These are phyloP conservation scores for Spheniscus mendiculus DNA, from an alignment of 2,113 vertebrate genomes.

Conservation along the genomic window DNA sequence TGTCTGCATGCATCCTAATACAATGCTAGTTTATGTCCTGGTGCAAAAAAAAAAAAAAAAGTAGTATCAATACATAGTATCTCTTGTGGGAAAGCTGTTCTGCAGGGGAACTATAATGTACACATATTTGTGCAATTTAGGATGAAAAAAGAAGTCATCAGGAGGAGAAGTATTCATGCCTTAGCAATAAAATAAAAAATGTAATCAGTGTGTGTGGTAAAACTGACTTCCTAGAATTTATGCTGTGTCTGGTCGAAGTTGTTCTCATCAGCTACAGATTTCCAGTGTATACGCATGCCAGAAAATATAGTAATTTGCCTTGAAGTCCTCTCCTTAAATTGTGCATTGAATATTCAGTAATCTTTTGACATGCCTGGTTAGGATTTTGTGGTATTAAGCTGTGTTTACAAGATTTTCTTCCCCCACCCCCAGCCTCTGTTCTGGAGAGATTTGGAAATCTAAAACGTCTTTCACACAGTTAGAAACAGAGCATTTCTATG, in stretches of 20 bases:
- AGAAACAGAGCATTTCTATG: not conserved
- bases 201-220: not conserved
- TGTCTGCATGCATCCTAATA: not conserved
- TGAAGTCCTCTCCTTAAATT: not conserved
- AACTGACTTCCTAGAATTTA: not conserved
- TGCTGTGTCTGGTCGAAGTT: not conserved
- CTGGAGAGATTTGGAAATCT: not conserved
- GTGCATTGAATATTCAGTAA: not conserved
- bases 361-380: not conserved
- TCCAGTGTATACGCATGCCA: not conserved
- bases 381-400: constrained; percentile 17
- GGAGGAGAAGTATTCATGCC: not conserved
- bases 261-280: not conserved
- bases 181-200: not conserved
- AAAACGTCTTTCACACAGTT: not conserved
- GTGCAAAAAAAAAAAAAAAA: not conserved
- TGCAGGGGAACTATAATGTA: not conserved
- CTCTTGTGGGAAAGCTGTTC: not conserved
- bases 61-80: not conserved
- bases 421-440: not conserved
- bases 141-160: not conserved
- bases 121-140: not conserved
- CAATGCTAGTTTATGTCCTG: not conserved
- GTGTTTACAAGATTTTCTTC: not conserved
- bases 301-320: not conserved